Evolutionary conservation across 2,888 invertebrate species (phyloP), one percentile per base, ranked within the genome.

Genomic region (Xylota sylvarum): DNA sequence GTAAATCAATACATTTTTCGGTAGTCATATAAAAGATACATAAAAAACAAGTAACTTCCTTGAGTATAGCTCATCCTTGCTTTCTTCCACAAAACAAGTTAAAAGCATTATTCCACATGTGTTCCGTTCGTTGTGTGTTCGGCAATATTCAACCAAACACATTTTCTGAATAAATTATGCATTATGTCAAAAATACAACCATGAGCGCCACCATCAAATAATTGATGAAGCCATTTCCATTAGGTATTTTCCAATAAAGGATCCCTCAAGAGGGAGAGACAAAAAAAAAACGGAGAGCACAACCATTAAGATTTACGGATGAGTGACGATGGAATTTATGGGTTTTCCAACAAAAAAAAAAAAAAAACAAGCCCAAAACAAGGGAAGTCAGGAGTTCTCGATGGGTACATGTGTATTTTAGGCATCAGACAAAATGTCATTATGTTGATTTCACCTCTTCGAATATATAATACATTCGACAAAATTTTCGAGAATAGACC

Each of bases 161-260:
- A 43, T n/a, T 62, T 40, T 23, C 4, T 23, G 43, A 62, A 43
- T 62, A 62, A 62, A 62, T 62, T 43, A 62, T 62, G 40, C 27
- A 43, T 6, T 23, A 62, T 27, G 23, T 40, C 23, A 40, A 19
- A 60, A 27, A 40, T 60, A 43, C 40, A 43, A 14, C 43, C 40
- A 6, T 7, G 23, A 19, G 12, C 12, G 23, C 23, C 23, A 14
- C 12, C 40, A 40, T 19, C 23, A 60, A 60, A 40, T 60, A 40
- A 60, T 27, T 62, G 60, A 62, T 40, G 43, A 62, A 62, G 19
- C 23, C 23, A 43, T 43, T n/a, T 62, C 60, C 60, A 62, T 62
- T 62, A 62, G 40, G 23, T n/a, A 14, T 62, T 62, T 43, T 40
- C n/a, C 27, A 62, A 62, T 62, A 43, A 62, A 60, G 27, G 9